A percentile compares a stretch with the other conserved stretches of the same genome.
Evolutionary conservation across 2,113 vertebrate genomes (phyloP).

Genomic region (Xenopus tropicalis): UCB_Xtro_10.0 CM004448.2:23194001-23194500

Average conservation of each 20-base stretch:
- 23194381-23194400: not conserved
- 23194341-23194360: slow-evolving; percentile 3
- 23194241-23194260: not conserved
- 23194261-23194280: not conserved
- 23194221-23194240: not conserved
- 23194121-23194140: too few species aligned
- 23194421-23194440: too few species aligned
- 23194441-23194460: too few species aligned
- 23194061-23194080: not conserved
- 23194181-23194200: too few species aligned
- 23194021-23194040: slow-evolving; percentile 7
- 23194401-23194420: not conserved
- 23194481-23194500: too few species aligned
- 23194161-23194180: too few species aligned
- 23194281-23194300: not conserved
- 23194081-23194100: not conserved
- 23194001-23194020: slow-evolving; percentile 30
- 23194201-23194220: too few species aligned
- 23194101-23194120: slow-evolving; percentile 10
- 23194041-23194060: not conserved
- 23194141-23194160: too few species aligned
- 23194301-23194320: not conserved
- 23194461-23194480: too few species aligned
- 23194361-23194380: slow-evolving; percentile 12
- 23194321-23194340: not conserved